phyloP scores from a whole-genome alignment of 2,888 invertebrate species.

The Dermolepida albohirtum region DNA sequence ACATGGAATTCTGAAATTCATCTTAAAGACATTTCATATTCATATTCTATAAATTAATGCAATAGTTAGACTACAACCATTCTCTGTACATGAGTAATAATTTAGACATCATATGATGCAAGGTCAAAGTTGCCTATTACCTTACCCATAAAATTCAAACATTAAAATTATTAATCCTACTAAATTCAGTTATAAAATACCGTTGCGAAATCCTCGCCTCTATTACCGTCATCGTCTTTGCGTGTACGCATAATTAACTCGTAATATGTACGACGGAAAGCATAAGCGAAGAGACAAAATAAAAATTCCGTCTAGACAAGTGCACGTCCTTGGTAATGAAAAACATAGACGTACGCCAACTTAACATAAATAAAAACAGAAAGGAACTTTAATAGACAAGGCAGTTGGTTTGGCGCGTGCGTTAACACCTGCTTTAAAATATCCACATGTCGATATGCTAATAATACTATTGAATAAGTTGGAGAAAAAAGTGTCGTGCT shows the following conservation, averaged over 20 bases:
- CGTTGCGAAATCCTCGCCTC: conserved; percentile 9
- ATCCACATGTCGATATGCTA: conserved; percentile 61
- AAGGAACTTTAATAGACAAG: conserved; percentile 57
- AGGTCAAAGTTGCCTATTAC: too few species aligned
- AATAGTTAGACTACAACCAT: too few species aligned
- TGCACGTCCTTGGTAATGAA: conserved; percentile 35
- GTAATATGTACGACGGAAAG: not conserved
- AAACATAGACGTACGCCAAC: conserved; percentile 24
- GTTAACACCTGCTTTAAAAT: conserved; percentile 40
- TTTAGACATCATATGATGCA: too few species aligned
- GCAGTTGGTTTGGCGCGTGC: conserved; percentile 59
- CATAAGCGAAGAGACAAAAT: conserved; percentile 17
- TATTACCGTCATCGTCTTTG: not conserved
- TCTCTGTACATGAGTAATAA: too few species aligned
- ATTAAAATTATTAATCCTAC: too few species aligned
- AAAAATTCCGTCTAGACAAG: conserved; percentile 36
- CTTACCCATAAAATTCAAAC: too few species aligned
- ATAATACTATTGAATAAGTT: conserved; percentile 46
- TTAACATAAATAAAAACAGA: conserved; percentile 47
- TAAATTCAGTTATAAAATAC: too few species aligned
- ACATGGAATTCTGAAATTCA: too few species aligned
- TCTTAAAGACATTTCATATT: too few species aligned
- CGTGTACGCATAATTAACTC: conserved; percentile 7
- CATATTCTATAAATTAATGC: too few species aligned
- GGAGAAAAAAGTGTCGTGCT: conserved; percentile 25